Percentiles rank a stretch among this genome's conserved stretches.
Conservation (phyloP, 2,113 vertebrate genomes). For the Microtus richardsoni region DNA sequence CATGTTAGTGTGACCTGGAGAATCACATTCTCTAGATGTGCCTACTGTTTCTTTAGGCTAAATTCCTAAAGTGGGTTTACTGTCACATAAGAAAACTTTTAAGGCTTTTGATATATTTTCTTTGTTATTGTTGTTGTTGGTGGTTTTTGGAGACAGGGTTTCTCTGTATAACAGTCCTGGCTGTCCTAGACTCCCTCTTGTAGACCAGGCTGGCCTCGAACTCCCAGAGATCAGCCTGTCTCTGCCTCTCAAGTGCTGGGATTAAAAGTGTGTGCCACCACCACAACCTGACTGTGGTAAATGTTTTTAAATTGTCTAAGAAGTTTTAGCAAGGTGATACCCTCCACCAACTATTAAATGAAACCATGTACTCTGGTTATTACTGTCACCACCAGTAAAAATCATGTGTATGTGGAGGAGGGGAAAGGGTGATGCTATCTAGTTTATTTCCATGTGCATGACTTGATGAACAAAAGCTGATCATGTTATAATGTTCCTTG, state of each 20-base stretch:
- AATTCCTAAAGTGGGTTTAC: conserved; percentile 12
- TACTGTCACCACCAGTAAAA: not conserved
- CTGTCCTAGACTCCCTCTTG: not conserved
- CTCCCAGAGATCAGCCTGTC: not conserved
- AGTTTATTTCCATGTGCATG: not conserved
- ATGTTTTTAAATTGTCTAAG: conserved; percentile 6
- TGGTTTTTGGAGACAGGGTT: not conserved
- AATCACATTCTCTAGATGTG: not conserved
- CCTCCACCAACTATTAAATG: not conserved
- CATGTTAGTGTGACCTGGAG: not conserved
- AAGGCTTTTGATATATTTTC: conserved; percentile 38
- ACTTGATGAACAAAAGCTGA: not conserved
- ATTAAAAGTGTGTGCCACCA: not conserved
- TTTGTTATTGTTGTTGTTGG: not conserved
- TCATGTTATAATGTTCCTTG: not conserved
- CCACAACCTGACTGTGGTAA: not conserved
- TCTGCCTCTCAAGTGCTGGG: not conserved
- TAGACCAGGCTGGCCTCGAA: not conserved
- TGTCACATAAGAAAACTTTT: not conserved
- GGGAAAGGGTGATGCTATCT: not conserved
- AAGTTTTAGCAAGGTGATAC: not conserved
- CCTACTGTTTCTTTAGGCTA: conserved; percentile 14
- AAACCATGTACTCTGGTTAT: conserved; percentile 32
- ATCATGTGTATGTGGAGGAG: not conserved
- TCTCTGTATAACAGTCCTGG: not conserved